Evolutionary conservation across 2,888 invertebrate species (phyloP), one percentile per base, ranked within the genome.

Genomic region (Blomia tropicalis): DNA sequence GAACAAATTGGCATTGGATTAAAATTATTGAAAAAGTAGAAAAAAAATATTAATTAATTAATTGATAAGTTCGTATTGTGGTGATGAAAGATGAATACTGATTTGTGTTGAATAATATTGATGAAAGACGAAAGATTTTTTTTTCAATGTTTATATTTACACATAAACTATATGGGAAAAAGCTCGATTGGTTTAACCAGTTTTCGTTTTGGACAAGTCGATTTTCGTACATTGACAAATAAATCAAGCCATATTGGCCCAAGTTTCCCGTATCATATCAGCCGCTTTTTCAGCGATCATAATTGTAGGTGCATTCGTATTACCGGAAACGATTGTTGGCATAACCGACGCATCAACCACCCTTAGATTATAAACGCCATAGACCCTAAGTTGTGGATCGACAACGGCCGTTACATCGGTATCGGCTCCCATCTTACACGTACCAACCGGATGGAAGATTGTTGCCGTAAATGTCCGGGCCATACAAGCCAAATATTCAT

Each of bases 301-400:
- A 32, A 69, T 69, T 27, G 66, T 65, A 1, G 68, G 68, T 2
- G 68, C 69, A 60, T 69, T 69, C 1, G 68, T 68, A 56, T 69
- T 69, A 1, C 69, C 69, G 0, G 65, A 64, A 1, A 68, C 61
- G 5, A 67, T 65, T 2, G 51, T 59, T 1, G 71, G 71, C 67
- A 71, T 70, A 19, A 71, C 64, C 32, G 70, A 70, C 2, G 70
- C 70, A 54, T 71, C 71, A 32, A 71, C 70, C 5, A 71, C 71
- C 5, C 71, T 66, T 14, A 71, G 63, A 17, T 68, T 66, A 29
- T 68, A 65, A 0, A 70, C 65, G 17, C 70, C 70, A 14, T 67
- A 66, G 1, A 71, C 71, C 60, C 71, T 63, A 2, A 69, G 65
- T 23, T 67, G 63, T 0, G 67, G 66, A 58, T 69, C 69, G 3